A percentile compares a stretch with the other conserved stretches of the same genome.
Evolutionary conservation across 2,113 vertebrate genomes (phyloP).

Genomic region (Arizona elegans): DNA sequence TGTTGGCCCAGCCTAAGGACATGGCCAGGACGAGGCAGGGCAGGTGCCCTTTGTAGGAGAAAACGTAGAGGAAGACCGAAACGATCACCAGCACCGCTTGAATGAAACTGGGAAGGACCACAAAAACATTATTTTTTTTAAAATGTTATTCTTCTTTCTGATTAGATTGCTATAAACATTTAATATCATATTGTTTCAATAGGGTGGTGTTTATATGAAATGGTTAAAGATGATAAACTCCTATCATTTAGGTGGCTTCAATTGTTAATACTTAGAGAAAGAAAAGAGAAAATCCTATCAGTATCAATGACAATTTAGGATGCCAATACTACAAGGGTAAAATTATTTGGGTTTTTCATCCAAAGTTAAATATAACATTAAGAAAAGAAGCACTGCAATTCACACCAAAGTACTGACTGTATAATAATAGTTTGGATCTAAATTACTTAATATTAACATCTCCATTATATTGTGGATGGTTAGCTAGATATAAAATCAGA

Average conservation of each 20-base stretch:
- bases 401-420: not conserved
- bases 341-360: not conserved
- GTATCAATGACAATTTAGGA: not conserved
- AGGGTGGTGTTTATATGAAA: not conserved
- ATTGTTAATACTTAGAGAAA: not conserved
- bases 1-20: slow-evolving; percentile 81
- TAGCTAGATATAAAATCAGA: not conserved
- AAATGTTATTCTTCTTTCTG: not conserved
- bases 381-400: not conserved
- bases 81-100: slow-evolving; percentile 79
- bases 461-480: not conserved
- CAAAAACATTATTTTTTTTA: not conserved
- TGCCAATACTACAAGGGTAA: not conserved
- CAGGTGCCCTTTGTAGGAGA: slow-evolving; percentile 78
- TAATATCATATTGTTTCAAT: not conserved
- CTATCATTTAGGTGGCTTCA: not conserved
- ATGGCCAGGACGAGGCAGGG: slow-evolving; percentile 79
- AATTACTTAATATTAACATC: not conserved
- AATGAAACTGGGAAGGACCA: slow-evolving; percentile 72
- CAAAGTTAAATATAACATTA: not conserved
- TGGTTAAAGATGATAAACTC: not conserved
- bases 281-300: not conserved
- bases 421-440: not conserved
- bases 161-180: not conserved
- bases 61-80: slow-evolving; percentile 78